phyloP scores from a whole-genome alignment of 1,140 invertebrate species.

The Euura lappo region DNA sequence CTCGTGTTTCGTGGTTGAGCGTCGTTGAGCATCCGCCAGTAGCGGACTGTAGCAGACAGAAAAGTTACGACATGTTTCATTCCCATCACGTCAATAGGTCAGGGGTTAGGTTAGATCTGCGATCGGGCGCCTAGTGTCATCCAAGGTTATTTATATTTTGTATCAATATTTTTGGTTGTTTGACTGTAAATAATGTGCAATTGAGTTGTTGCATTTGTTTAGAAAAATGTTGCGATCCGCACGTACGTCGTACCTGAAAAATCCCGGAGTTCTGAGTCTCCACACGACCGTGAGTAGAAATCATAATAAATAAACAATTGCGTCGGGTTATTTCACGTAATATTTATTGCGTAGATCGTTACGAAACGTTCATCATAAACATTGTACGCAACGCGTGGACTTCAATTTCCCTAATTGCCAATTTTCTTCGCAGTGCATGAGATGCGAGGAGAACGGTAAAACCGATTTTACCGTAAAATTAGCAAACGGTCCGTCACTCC shows the following conservation, averaged over 20 bases:
- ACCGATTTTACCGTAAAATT: slow-evolving; percentile 49
- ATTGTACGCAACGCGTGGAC: background rate
- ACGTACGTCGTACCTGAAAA: background rate
- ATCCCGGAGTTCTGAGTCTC: background rate
- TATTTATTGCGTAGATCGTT: no score
- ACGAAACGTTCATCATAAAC: no score
- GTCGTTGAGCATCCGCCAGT: no score
- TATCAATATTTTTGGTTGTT: background rate
- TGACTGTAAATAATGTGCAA: no score
- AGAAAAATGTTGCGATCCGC: background rate
- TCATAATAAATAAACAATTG: background rate
- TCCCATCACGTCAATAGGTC: no score
- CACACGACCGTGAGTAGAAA: background rate
- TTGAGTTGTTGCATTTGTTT: background rate
- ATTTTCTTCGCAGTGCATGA: slow-evolving; percentile 31
- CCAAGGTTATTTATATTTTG: slow-evolving; percentile 4
- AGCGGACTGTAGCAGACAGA: no score
- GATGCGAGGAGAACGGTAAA: slow-evolving; percentile 36
- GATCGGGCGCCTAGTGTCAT: background rate
- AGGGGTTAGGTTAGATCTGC: no score
- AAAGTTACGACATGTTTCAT: no score
- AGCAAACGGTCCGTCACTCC: slow-evolving; percentile 48
- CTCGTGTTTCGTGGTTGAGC: no score
- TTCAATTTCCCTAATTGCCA: background rate
- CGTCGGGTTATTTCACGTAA: no score